Conservation (phyloP, 2,797 vertebrate species). For the Girardinus metallicus region DNA sequence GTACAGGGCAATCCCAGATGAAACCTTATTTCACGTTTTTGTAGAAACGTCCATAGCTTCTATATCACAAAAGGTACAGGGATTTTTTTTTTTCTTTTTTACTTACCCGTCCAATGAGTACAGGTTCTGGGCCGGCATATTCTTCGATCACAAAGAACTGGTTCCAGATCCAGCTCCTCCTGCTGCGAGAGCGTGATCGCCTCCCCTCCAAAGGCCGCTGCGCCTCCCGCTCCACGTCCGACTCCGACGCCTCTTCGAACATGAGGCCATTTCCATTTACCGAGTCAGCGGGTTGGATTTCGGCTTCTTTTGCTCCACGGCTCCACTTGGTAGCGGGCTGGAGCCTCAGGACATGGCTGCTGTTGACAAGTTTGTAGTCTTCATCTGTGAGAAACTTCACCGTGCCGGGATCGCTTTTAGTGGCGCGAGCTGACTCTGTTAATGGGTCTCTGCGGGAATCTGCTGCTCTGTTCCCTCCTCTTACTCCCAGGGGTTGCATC, state of each 20-base stretch:
- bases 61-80: background rate
- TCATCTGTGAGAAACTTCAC: constrained; percentile 71
- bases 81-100: background rate
- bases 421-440: constrained; percentile 64
- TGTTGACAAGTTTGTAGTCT: constrained; percentile 69
- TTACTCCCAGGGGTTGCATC: constrained; percentile 66
- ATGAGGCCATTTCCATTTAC: constrained; percentile 73
- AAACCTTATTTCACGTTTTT: background rate
- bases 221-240: constrained; percentile 52
- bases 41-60: background rate
- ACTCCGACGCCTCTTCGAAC: constrained; percentile 78
- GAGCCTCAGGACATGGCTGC: constrained; percentile 82
- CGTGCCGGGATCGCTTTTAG: constrained; percentile 64
- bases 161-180: constrained; percentile 96
- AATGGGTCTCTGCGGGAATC: constrained; percentile 72
- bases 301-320: constrained; percentile 57
- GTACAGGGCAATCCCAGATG: background rate
- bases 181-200: constrained; percentile 81
- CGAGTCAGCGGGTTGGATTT: constrained; percentile 50
- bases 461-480: constrained; percentile 54
- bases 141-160: constrained; percentile 96
- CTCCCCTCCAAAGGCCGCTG: constrained; percentile 42
- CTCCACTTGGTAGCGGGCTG: constrained; percentile 73
- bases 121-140: constrained; percentile 91
- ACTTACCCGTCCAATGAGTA: constrained; percentile 76